phyloP scores from a whole-genome alignment of 1,140 invertebrate genomes.

The Samia ricini region DNA sequence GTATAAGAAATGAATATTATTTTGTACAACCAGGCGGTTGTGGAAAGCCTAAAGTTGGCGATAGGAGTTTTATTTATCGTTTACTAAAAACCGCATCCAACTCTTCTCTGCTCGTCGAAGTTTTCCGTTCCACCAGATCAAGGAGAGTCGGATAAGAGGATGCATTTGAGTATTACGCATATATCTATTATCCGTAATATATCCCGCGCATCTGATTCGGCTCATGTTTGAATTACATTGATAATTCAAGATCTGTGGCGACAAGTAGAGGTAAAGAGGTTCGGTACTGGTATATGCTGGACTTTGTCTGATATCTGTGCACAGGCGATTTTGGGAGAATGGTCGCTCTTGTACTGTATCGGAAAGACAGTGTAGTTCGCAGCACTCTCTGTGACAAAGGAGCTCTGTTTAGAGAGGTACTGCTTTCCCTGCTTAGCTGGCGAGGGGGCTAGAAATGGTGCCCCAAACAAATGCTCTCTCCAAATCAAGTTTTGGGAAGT shows the following conservation, averaged over 20 bases:
- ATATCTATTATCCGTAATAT: no score
- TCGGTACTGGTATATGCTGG: slow-evolving; percentile 9
- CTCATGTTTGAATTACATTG: no score
- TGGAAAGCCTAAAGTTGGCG: no score
- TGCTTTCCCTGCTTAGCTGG: slow-evolving; percentile 11
- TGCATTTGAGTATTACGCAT: no score
- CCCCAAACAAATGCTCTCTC: neutral
- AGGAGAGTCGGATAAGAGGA: no score
- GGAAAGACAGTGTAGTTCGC: slow-evolving; percentile 13
- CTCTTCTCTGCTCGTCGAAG: no score
- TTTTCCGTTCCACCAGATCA: no score
- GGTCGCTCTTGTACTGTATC: slow-evolving; percentile 18
- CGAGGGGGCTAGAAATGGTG: neutral
- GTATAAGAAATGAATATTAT: no score
- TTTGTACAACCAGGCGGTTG: no score
- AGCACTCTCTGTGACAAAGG: slow-evolving; percentile 10
- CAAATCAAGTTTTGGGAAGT: neutral
- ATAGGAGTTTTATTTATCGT: no score
- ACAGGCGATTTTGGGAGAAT: slow-evolving; percentile 14
- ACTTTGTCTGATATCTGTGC: slow-evolving; percentile 20
- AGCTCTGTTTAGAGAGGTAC: slow-evolving; percentile 13
- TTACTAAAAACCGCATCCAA: no score
- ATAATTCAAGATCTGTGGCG: slow-evolving; percentile 15
- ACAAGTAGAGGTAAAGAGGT: slow-evolving; percentile 14
- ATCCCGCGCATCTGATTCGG: no score